Conservation (phyloP, 2,113 vertebrate species). For the Salminus brasiliensis region DNA sequence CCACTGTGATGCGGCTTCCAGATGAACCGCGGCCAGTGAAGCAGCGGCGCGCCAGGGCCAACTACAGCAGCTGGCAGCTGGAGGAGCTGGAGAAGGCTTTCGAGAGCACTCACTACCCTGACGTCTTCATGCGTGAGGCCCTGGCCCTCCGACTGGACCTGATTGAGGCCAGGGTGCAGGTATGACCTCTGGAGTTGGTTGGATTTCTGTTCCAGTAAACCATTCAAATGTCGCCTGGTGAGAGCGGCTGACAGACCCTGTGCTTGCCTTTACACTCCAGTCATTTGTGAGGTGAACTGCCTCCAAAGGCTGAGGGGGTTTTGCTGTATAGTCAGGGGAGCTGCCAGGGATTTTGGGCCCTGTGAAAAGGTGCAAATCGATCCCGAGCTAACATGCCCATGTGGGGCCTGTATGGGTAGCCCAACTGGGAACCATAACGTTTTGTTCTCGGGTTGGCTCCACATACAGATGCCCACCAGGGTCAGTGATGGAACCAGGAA, state of each 20-base stretch:
- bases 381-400: neutral
- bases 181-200: conserved; percentile 42
- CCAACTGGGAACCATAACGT: too few species aligned
- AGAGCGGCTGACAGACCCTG: neutral
- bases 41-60: conserved; percentile 83
- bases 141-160: conserved; percentile 84
- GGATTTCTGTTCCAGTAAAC: neutral
- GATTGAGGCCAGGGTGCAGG: conserved; percentile 84
- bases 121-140: conserved; percentile 86
- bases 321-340: too few species aligned
- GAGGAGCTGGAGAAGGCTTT: conserved; percentile 86
- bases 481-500: too few species aligned
- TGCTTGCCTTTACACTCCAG: neutral
- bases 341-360: too few species aligned
- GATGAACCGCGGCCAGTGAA: conserved; percentile 84
- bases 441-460: too few species aligned
- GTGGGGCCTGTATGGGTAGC: too few species aligned
- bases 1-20: conserved; percentile 72
- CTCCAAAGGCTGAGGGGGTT: too few species aligned
- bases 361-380: too few species aligned
- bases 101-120: conserved; percentile 83
- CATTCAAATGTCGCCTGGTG: too few species aligned
- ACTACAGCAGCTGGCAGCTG: conserved; percentile 89
- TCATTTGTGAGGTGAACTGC: too few species aligned
- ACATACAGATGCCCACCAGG: too few species aligned